Evolutionary conservation across 2,888 invertebrate genomes (phyloP).

Genomic region (Panzeria rudis): DNA sequence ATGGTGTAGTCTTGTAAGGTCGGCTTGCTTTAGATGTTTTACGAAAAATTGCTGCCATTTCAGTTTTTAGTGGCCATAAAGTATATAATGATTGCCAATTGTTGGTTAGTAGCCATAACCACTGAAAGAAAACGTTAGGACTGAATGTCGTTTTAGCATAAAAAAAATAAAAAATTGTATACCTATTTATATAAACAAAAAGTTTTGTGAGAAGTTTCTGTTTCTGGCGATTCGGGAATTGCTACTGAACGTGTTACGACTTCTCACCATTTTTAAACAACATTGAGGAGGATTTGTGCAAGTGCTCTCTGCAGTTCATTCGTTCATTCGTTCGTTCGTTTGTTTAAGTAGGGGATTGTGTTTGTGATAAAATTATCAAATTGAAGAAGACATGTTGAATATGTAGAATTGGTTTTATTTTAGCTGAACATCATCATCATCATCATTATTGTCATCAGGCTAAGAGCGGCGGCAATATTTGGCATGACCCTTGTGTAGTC

Average conservation of each 20-base stretch:
- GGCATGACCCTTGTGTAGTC: slow-evolving; percentile 21
- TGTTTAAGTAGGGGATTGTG: slow-evolving; percentile 4
- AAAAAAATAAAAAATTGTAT: neutral
- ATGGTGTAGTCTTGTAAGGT: slow-evolving; percentile 65
- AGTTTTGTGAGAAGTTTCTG: slow-evolving; percentile 38
- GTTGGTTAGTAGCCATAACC: slow-evolving; percentile 76
- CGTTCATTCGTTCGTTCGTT: neutral
- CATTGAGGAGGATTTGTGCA: neutral
- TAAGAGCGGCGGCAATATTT: slow-evolving; percentile 57
- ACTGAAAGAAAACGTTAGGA: slow-evolving; percentile 45
- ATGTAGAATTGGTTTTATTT: slow-evolving; percentile 29
- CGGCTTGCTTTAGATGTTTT: slow-evolving; percentile 80
- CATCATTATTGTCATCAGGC: slow-evolving; percentile 10
- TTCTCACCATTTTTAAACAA: slow-evolving; percentile 70
- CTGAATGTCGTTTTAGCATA: slow-evolving; percentile 14
- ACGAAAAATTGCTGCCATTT: slow-evolving; percentile 83
- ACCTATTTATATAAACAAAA: slow-evolving; percentile 50
- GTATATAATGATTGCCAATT: slow-evolving; percentile 78
- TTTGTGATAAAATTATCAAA: slow-evolving; percentile 8
- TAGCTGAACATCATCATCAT: slow-evolving; percentile 44
- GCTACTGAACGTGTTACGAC: slow-evolving; percentile 71
- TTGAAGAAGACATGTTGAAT: neutral
- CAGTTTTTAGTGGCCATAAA: slow-evolving; percentile 82
- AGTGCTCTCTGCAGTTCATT: neutral
- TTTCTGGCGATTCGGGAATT: slow-evolving; percentile 36